Evolutionary conservation across 2,888 invertebrate genomes (phyloP).

Genomic region (Drosophila nr. perissopoda): DNA sequence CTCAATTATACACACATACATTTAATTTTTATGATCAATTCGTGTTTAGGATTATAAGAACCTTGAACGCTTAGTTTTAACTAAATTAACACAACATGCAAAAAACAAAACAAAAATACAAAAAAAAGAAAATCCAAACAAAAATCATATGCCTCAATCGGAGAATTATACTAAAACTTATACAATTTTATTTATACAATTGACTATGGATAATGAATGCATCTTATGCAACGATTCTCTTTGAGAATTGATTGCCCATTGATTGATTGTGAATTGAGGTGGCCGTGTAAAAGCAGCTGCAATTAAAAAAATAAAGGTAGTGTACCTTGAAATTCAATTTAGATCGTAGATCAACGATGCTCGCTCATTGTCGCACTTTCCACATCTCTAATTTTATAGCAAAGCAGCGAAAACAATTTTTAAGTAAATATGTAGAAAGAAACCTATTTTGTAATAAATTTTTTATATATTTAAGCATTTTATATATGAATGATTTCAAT

Average conservation of each 20-base stretch:
- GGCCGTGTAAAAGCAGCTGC: slow-evolving; percentile 2
- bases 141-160: slow-evolving; percentile 33
- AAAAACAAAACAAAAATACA: slow-evolving; percentile 24
- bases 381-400: slow-evolving; percentile 52
- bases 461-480: slow-evolving; percentile 65
- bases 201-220: slow-evolving; percentile 43
- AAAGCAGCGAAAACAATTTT: slow-evolving; percentile 45
- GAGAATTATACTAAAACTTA: slow-evolving; percentile 55
- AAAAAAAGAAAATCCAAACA: slow-evolving; percentile 23
- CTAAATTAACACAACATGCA: slow-evolving; percentile 67
- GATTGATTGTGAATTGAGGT: slow-evolving; percentile 15
- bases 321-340: slow-evolving; percentile 47
- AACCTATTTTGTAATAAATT: slow-evolving; percentile 68
- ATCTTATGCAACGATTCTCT: slow-evolving; percentile 26
- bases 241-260: slow-evolving; percentile 22
- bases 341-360: slow-evolving; percentile 42
- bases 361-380: slow-evolving; percentile 48
- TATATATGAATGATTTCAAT: slow-evolving; percentile 43
- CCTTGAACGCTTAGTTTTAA: slow-evolving; percentile 77
- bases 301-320: slow-evolving; percentile 46
- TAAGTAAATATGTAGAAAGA: slow-evolving; percentile 54
- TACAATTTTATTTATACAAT: slow-evolving; percentile 59
- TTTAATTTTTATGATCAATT: slow-evolving; percentile 68
- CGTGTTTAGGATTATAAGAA: slow-evolving; percentile 77
- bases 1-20: slow-evolving; percentile 50